Evolutionary conservation across 2,113 vertebrate species (phyloP).

Genomic region (Malurus elegans): DNA sequence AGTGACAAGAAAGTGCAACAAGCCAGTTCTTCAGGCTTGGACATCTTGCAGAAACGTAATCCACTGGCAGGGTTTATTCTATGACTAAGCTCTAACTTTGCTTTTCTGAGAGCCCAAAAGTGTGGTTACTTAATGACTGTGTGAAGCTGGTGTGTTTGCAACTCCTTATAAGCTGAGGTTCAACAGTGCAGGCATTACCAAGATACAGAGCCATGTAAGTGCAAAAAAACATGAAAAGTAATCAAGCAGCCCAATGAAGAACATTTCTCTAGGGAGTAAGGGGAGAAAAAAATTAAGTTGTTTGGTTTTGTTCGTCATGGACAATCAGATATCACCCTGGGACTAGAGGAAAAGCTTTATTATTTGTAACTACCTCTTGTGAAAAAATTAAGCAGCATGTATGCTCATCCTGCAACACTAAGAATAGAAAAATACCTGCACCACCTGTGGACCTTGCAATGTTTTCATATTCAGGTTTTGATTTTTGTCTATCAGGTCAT

Average conservation of each 20-base stretch:
- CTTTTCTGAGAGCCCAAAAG: neutral
- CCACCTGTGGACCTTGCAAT: rapidly evolving
- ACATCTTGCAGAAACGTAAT: neutral
- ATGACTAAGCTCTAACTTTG: neutral
- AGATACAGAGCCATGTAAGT: neutral
- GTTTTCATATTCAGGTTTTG: neutral
- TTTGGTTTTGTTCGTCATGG: neutral
- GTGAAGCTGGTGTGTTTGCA: neutral
- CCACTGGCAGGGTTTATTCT: neutral
- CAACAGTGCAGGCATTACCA: neutral
- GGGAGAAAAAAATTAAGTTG: neutral
- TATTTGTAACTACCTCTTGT: neutral
- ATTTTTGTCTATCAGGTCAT: neutral
- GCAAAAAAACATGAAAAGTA: neutral
- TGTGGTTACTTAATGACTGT: neutral
- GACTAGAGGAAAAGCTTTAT: neutral
- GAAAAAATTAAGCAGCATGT: neutral
- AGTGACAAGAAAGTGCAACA: neutral
- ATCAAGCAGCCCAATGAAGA: neutral
- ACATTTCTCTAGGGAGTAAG: neutral
- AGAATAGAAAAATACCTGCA: neutral
- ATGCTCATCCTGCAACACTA: neutral
- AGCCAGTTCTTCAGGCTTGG: neutral
- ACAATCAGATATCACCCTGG: neutral
- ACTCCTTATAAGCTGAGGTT: neutral